Evolutionary conservation across 2,888 invertebrate genomes (phyloP).

Genomic region (Tanytarsus gracilentus): DNA sequence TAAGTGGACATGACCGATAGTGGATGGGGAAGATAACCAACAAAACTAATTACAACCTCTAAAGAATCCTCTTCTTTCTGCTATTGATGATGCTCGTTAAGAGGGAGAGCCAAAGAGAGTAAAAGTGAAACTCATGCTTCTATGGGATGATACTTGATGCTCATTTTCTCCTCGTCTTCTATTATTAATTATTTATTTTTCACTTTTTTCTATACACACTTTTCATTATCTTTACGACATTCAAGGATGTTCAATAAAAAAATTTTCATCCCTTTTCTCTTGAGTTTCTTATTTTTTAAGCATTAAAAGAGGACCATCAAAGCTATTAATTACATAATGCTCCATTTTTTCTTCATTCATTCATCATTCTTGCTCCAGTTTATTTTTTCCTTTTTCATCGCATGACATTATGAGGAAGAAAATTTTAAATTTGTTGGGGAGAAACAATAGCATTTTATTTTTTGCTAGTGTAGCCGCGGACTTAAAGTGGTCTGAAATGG

Average conservation of each 20-base stretch:
- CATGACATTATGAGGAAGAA: neutral
- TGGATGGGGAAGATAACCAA: no score
- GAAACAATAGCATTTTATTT: no score
- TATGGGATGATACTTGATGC: neutral
- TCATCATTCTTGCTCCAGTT: neutral
- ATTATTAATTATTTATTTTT: slow-evolving; percentile 26
- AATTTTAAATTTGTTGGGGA: no score
- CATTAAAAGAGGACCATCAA: no score
- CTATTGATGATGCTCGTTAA: neutral
- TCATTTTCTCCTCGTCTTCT: neutral
- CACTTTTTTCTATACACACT: slow-evolving; percentile 1
- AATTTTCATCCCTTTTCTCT: neutral
- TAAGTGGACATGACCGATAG: no score
- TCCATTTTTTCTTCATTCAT: slow-evolving; percentile 9
- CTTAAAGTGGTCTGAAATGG: no score
- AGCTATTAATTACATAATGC: slow-evolving; percentile 22
- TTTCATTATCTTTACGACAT: no score
- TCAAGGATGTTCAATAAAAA: neutral
- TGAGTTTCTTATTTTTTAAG: neutral
- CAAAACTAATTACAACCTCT: no score
- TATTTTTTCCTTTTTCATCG: neutral
- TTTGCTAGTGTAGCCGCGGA: no score
- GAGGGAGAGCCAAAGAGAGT: neutral
- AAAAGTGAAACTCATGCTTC: no score
- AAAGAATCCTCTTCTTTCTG: no score